Evolutionary conservation across 2,113 vertebrate species (phyloP).

Genomic region (Genyomyrus donnyi): DNA sequence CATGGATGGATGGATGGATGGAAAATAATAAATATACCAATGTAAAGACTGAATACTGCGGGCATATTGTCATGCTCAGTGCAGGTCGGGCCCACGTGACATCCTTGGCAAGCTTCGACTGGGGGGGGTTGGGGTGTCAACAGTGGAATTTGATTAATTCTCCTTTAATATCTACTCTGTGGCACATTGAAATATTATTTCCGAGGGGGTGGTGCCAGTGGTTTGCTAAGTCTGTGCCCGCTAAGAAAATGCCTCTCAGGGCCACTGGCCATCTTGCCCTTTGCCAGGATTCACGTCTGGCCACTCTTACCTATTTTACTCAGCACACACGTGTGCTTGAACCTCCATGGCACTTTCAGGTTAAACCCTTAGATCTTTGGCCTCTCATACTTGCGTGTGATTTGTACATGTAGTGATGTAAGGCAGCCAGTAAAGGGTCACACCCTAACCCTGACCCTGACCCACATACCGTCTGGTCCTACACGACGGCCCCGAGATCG

Average conservation of each 20-base stretch:
- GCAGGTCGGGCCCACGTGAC: background rate
- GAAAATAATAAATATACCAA: background rate
- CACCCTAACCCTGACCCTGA: no score
- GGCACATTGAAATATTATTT: background rate
- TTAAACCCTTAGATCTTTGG: background rate
- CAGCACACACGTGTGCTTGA: background rate
- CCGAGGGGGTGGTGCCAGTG: background rate
- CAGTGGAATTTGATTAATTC: background rate
- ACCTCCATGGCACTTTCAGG: background rate
- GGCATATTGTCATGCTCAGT: background rate
- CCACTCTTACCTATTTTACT: background rate
- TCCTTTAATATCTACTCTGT: background rate
- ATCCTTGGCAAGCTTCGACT: background rate
- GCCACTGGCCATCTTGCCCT: background rate
- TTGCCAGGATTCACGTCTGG: background rate
- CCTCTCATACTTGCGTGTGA: background rate
- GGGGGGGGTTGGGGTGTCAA: background rate
- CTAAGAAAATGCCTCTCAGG: background rate
- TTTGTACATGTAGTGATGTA: background rate
- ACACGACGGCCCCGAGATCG: conserved; percentile 9
- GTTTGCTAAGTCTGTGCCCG: background rate
- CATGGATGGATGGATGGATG: background rate
- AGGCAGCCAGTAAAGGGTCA: background rate
- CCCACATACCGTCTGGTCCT: background rate
- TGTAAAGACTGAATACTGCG: background rate